Evolutionary conservation across 1,140 invertebrate genomes (phyloP).

Genomic region (Eumaeus atala): DNA sequence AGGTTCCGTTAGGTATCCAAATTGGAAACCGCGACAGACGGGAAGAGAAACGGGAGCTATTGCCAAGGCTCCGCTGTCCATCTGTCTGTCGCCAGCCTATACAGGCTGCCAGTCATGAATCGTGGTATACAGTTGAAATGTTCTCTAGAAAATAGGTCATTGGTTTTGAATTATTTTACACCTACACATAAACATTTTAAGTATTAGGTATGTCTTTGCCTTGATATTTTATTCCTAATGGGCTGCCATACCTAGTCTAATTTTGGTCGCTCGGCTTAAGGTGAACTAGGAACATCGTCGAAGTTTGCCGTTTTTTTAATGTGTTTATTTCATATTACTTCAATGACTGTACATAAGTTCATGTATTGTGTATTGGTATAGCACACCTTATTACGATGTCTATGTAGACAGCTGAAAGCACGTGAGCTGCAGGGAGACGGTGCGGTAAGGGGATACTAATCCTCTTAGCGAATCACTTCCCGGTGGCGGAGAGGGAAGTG

Average conservation of each 20-base stretch:
- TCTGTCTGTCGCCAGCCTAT: too few relatives aligned
- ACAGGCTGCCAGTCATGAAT: too few relatives aligned
- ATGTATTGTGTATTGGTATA: not conserved
- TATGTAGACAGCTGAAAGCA: conserved; percentile 17
- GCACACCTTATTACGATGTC: not conserved
- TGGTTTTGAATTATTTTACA: too few relatives aligned
- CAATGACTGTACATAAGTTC: too few relatives aligned
- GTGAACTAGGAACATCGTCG: too few relatives aligned
- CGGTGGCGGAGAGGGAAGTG: conserved; percentile 8
- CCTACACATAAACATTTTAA: conserved; percentile 1
- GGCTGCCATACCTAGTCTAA: not conserved
- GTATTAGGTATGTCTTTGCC: not conserved
- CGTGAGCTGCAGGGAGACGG: conserved; percentile 13
- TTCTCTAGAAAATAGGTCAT: too few relatives aligned
- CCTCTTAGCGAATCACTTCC: conserved; percentile 27
- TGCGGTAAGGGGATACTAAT: conserved; percentile 27
- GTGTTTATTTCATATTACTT: not conserved
- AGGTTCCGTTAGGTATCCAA: too few relatives aligned
- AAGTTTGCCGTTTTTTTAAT: too few relatives aligned
- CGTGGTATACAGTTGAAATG: too few relatives aligned
- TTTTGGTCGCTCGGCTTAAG: not conserved
- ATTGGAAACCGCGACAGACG: too few relatives aligned
- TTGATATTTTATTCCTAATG: not conserved
- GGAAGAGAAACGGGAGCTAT: too few relatives aligned
- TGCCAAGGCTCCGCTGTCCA: too few relatives aligned